Evolutionary conservation across 1,140 invertebrate species (phyloP).

Genomic region (Dryas iulia): DNA sequence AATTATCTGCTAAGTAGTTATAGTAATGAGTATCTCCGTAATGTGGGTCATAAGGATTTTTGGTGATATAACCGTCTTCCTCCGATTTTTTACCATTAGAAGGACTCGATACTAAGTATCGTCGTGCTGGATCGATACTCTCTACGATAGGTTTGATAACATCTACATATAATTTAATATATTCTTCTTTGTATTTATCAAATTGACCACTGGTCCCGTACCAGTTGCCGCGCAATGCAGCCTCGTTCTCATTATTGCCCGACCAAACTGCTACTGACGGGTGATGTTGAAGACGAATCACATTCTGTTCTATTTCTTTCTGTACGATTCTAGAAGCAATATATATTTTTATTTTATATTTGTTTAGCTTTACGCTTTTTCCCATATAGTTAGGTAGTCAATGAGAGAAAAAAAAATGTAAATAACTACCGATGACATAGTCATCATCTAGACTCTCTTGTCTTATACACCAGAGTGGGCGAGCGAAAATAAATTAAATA

Average conservation of each 20-base stretch:
- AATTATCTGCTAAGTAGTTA: conserved; percentile 91
- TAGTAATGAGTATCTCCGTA: conserved; percentile 98
- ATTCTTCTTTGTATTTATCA: conserved; percentile 88
- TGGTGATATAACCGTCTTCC: conserved; percentile 87
- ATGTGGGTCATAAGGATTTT: conserved; percentile 87
- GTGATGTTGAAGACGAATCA: conserved; percentile 92
- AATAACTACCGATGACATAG: no score
- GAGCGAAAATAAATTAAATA: neutral
- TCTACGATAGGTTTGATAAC: conserved; percentile 86
- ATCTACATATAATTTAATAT: conserved; percentile 92
- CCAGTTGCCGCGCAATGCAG: conserved; percentile 92
- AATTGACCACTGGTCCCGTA: conserved; percentile 84
- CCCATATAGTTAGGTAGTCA: no score
- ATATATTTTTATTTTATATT: no score
- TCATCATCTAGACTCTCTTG: no score
- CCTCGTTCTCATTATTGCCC: conserved; percentile 99
- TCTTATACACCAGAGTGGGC: no score
- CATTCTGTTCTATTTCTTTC: conserved; percentile 91
- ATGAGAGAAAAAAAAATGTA: neutral
- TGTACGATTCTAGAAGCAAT: conserved; percentile 82
- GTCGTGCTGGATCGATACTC: conserved; percentile 82
- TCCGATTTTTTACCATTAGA: conserved; percentile 92
- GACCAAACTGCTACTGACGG: conserved; percentile 94
- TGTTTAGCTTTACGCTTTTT: no score
- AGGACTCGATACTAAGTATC: conserved; percentile 94